Conservation (phyloP, 2,888 invertebrate genomes). For the Ptycholaimellus sp. region DNA sequence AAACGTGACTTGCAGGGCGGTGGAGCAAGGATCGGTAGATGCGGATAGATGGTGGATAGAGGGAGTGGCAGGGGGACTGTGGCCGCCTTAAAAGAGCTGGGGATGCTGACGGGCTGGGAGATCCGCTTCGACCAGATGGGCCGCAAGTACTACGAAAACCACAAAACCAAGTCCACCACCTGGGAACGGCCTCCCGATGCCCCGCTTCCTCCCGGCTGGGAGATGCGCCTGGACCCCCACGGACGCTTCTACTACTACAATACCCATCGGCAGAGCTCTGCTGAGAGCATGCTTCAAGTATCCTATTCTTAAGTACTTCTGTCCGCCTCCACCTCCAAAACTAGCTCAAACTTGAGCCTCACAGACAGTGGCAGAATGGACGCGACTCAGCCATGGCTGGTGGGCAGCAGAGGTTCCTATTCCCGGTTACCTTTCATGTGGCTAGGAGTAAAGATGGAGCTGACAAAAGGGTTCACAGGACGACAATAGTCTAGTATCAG, state of each 20-base stretch:
- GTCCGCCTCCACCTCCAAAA: no score
- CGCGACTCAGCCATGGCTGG: constrained; percentile 74
- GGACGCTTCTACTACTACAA: constrained; percentile 77
- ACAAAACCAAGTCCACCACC: constrained; percentile 72
- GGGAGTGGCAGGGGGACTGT: not conserved
- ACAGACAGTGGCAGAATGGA: constrained; percentile 77
- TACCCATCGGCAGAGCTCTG: constrained; percentile 77
- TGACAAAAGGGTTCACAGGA: not conserved
- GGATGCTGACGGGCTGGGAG: constrained; percentile 42
- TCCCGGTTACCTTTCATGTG: constrained; percentile 26
- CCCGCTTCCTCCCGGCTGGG: constrained; percentile 73
- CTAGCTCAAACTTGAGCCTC: no score
- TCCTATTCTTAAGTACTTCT: no score
- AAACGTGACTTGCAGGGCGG: no score
- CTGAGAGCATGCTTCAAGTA: constrained; percentile 57
- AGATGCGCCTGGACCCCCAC: constrained; percentile 64
- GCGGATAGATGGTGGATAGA: constrained; percentile 9
- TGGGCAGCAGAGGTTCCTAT: constrained; percentile 77
- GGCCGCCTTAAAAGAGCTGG: constrained; percentile 37
- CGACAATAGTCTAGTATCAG: not conserved
- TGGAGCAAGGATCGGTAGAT: constrained; percentile 5
- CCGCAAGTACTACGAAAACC: constrained; percentile 85
- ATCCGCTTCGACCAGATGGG: constrained; percentile 55
- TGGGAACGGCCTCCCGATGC: constrained; percentile 65
- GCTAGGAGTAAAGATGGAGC: no score